Evolutionary conservation across 2,888 invertebrate genomes (phyloP).

Genomic region (Euzophera pinguis): DNA sequence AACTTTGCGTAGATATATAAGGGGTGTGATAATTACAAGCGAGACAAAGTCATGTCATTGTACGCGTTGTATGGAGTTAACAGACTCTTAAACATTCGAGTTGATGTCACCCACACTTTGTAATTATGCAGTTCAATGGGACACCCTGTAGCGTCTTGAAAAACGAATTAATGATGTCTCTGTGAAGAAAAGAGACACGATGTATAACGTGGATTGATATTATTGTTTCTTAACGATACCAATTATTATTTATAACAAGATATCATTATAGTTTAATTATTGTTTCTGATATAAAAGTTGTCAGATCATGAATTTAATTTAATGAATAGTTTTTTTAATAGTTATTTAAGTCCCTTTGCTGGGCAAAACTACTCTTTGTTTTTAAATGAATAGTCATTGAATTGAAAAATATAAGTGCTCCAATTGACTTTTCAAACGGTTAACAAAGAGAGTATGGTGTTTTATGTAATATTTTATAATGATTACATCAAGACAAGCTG

Average conservation of each 20-base stretch:
- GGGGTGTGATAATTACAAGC: constrained; percentile 75
- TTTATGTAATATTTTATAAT: too few relatives aligned
- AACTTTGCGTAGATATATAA: constrained; percentile 50
- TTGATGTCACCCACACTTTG: constrained; percentile 64
- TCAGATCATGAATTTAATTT: neutral
- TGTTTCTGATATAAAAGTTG: neutral
- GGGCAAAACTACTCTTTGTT: too few relatives aligned
- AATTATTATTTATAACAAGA: neutral
- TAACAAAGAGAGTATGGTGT: too few relatives aligned
- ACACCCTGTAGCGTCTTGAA: constrained; percentile 54
- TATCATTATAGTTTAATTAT: neutral
- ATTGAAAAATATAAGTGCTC: too few relatives aligned
- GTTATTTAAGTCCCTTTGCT: too few relatives aligned
- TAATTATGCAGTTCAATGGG: constrained; percentile 66
- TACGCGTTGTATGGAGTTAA: constrained; percentile 63
- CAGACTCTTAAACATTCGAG: constrained; percentile 71
- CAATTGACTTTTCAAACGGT: too few relatives aligned
- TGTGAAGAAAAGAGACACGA: constrained; percentile 1
- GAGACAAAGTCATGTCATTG: constrained; percentile 77
- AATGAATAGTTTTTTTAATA: too few relatives aligned
- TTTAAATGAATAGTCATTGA: too few relatives aligned
- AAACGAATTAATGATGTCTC: constrained; percentile 43
- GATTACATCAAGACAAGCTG: too few relatives aligned
- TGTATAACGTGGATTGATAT: neutral
- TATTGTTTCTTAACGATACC: neutral